Base-by-base conservation (phyloP, 1,140 invertebrate species). In the Pinna nobilis region DNA sequence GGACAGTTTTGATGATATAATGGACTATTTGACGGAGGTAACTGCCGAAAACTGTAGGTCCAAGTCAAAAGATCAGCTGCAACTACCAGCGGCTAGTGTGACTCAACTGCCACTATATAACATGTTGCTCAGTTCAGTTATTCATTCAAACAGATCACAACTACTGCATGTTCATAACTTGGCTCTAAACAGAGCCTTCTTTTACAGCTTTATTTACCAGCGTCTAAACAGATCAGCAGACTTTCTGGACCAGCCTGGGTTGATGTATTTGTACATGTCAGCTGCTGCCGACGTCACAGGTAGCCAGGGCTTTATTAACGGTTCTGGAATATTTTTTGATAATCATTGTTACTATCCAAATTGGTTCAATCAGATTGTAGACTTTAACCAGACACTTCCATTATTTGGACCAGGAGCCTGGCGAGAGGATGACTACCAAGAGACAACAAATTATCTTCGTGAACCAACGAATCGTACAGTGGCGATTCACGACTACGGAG, bases 221-320 rank as follows among this genome's bases (percentile, higher is more conserved):
- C 84, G 84, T 39, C 57, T 87, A 13, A 88, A 87, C 78, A 63
- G 81, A 55, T 76, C 82, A 3, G 80, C 74, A 32, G 82, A 83
- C 53, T 88, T 88, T 82, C 95, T 95, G 0, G 95, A 97, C 76
- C 97, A 98, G 90, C 97, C 97, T 0, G 97, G 97, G 65, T 96
- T 99, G 93, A 97, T 98, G 95, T 99, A 99, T 86, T 98, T 98
- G 84, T 98, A 98, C 84, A 90, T 99, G 23, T 98, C 97, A 1
- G 94, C 96, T 0, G 94, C 98, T 0, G 96, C 98, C 0, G 97
- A 99, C 89, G 96, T 99, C 0, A 95, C 97, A 0, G 92, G 96
- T 0, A 98, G 97, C 90, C 93, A 94, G 0, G 93, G 85, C 13
- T 85, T 94, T 76, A 94, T 99, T 66, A 99, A 99, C 90, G 95